Evolutionary conservation across 37 sponge, comb jelly and placozoan species (phyloP), one percentile per base, ranked within the genome.

Genomic region (Tethya wilhelma): DNA sequence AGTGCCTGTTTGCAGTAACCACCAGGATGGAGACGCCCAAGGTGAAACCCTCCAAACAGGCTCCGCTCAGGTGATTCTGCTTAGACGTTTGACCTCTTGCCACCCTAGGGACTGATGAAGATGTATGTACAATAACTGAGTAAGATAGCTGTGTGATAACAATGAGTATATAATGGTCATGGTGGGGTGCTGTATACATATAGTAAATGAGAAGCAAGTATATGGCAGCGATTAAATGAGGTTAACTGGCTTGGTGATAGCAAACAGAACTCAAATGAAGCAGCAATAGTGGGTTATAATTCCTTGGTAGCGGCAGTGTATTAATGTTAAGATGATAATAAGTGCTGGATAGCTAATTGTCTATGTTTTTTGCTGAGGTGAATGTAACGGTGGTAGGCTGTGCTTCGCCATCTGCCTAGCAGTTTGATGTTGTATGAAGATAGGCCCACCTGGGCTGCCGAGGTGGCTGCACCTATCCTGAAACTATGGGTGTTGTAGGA

Each of bases 351-450:
- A 49, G 53, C 53, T 14, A 49, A 49, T 14, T 49, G 53, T 49
- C n/a, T n/a, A n/a, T 49, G 63, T 60, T 12, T 6, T n/a, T 6
- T 60, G 63, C 6, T 12, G 28, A 23, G 7, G 63, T n/a, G 63
- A 23, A 60, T 60, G 28, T 60, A 60, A n/a, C 63, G 63, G 6
- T 60, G 63, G 63, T 60, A 60, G 6, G 28, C 63, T 23, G 63
- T 60, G 28, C 63, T 60, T 60, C 28, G 26, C 28, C 63, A 60
- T 60, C 63, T 60, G 22, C 63, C 63, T 26, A 60, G 63, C 6
- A n/a, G 7, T n/a, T 60, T 60, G 22, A 60, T 60, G 26, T 25
- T 26, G 7, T 12, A 23, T 12, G 22, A 12, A n/a, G 22, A 12
- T 26, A 60, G 22, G 6, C 63, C 63, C 63, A 7, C 28, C 34